phyloP scores from a whole-genome alignment of 2,113 vertebrate species.

The Elephas maximus region DNA sequence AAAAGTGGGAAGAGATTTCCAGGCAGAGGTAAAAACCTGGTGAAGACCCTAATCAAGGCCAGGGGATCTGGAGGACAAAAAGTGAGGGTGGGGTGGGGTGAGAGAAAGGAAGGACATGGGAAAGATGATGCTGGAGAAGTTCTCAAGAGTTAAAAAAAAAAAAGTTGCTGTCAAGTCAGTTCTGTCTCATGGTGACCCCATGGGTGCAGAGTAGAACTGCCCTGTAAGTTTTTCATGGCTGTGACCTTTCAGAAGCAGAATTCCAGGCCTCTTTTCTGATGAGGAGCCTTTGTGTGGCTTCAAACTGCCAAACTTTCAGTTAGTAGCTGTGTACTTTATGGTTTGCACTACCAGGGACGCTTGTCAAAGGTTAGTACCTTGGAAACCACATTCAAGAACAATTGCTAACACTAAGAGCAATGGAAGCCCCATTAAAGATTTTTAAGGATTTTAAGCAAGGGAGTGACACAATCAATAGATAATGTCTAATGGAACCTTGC shows the following conservation, averaged over 20 bases:
- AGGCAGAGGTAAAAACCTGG: neutral
- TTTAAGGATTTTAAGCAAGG: slow-evolving; percentile 47
- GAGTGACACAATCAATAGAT: neutral
- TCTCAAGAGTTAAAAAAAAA: neutral
- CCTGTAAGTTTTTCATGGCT: neutral
- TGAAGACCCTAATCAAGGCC: neutral
- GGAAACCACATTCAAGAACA: neutral
- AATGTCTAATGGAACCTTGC: neutral
- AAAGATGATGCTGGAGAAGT: neutral
- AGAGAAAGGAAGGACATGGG: neutral
- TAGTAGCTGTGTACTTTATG: neutral
- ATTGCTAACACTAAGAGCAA: neutral
- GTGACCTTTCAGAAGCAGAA: neutral
- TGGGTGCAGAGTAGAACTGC: neutral
- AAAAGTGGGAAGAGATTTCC: neutral
- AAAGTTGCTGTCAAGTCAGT: neutral
- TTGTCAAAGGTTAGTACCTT: neutral
- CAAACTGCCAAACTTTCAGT: neutral
- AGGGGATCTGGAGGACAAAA: neutral
- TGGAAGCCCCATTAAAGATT: neutral
- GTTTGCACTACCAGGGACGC: neutral
- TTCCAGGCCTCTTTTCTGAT: neutral
- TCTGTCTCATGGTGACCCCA: neutral
- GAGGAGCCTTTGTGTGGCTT: neutral
- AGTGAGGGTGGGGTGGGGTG: too few relatives aligned